These are phyloP conservation scores for Daubentonia madagascariensis DNA, from an alignment of 2,113 vertebrate genomes.

Conservation along the genomic window DNA sequence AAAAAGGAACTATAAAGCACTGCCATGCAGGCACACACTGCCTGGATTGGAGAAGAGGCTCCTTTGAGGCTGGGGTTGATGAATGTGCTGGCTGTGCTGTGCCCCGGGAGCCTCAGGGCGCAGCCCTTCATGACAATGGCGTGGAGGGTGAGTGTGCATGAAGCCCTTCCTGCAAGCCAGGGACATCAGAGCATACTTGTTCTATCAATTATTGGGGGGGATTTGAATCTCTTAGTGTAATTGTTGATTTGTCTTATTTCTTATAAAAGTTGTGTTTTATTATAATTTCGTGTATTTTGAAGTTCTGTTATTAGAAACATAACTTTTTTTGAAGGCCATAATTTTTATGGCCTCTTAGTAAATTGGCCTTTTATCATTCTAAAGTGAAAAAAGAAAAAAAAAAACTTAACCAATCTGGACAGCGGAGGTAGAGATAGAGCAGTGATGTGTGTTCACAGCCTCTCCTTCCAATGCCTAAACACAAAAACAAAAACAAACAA, in stretches of 20 bases:
- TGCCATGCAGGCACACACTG: fast-evolving
- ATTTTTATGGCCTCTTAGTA: no score
- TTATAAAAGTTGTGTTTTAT: no score
- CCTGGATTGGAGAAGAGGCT: background rate
- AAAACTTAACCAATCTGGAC: background rate
- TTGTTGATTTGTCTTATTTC: no score
- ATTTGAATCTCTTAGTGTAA: no score
- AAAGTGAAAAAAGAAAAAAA: no score
- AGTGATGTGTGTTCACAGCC: background rate
- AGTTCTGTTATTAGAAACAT: no score
- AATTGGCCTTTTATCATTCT: no score
- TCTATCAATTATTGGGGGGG: no score
- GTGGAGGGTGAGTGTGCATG: background rate
- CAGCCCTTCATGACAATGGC: no score
- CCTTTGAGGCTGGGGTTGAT: background rate
- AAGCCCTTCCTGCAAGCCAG: background rate
- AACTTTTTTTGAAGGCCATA: no score
- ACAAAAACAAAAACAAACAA: background rate
- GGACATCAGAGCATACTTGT: background rate
- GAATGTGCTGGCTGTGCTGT: background rate
- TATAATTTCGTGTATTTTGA: no score
- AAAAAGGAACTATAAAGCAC: background rate
- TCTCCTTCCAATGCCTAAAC: background rate
- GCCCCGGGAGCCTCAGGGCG: background rate
- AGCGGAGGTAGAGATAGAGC: background rate